phyloP scores from a whole-genome alignment of 2,888 invertebrate species.

The Bimastos eiseni region DNA sequence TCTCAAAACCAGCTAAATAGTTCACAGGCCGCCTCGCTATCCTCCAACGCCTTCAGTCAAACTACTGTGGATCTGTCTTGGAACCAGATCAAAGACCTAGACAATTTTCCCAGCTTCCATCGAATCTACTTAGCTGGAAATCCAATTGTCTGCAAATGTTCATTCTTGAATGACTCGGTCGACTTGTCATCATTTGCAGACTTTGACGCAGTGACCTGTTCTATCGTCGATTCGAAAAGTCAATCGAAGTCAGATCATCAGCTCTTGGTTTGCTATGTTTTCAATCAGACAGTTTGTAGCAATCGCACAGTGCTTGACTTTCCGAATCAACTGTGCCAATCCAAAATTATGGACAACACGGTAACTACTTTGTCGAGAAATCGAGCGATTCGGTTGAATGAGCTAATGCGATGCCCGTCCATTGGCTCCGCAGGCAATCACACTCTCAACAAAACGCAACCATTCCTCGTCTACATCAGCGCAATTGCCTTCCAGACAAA shows the following conservation, averaged over 20 bases:
- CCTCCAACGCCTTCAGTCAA: neutral
- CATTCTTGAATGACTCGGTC: neutral
- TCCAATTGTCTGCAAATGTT: constrained; percentile 26
- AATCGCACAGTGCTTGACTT: neutral
- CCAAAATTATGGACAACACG: neutral
- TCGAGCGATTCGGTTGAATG: neutral
- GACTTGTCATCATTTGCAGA: constrained; percentile 16
- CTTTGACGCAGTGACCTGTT: constrained; percentile 20
- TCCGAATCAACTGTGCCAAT: constrained; percentile 4
- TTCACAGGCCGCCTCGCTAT: neutral
- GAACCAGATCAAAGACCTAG: constrained; percentile 23
- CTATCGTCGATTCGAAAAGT: neutral
- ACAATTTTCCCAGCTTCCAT: neutral
- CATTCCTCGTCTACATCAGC: neutral
- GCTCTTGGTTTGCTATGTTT: neutral
- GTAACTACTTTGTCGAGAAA: neutral
- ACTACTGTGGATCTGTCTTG: constrained; percentile 22
- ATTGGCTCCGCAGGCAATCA: neutral
- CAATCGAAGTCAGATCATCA: neutral
- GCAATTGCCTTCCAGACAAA: neutral
- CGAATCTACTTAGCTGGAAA: constrained; percentile 25
- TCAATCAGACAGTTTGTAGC: neutral
- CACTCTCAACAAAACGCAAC: neutral
- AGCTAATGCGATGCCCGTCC: neutral
- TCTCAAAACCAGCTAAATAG: neutral